These are phyloP conservation scores for Endomychus coccineus DNA, from an alignment of 2,888 invertebrate genomes.

Conservation along the genomic window DNA sequence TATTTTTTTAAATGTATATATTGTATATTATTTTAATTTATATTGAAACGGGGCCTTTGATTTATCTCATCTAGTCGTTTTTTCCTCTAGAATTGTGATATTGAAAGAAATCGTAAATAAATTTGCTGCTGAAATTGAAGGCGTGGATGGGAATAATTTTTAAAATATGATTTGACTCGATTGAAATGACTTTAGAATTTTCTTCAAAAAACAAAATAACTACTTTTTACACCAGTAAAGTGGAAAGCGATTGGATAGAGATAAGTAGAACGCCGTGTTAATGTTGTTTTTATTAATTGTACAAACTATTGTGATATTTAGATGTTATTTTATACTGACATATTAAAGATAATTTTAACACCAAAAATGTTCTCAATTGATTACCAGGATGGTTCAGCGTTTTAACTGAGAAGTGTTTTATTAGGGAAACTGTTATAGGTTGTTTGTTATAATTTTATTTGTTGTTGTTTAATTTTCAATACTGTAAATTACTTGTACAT, in stretches of 20 bases:
- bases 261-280: neutral
- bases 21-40: conserved; percentile 17
- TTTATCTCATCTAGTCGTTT: no score
- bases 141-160: no score
- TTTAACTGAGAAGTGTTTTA: conserved; percentile 12
- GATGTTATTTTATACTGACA: conserved; percentile 25
- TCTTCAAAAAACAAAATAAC: no score
- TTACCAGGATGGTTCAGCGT: conserved; percentile 11
- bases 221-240: no score
- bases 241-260: neutral
- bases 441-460: conserved; percentile 24
- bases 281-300: conserved; percentile 15
- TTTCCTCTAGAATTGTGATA: no score
- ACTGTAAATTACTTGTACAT: conserved; percentile 30
- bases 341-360: conserved; percentile 14
- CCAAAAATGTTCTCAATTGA: conserved; percentile 13
- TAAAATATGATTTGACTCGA: no score
- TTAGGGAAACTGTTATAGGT: conserved; percentile 15
- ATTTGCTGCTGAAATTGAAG: no score
- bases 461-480: conserved; percentile 23
- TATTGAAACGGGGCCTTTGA: conserved; percentile 7
- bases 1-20: conserved; percentile 25
- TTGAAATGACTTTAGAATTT: no score
- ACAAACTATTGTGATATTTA: conserved; percentile 34
- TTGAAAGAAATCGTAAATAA: no score